Percentiles rank a stretch among this genome's conserved stretches.
Evolutionary conservation across 2,888 invertebrate genomes (phyloP).

Genomic region (Tupiocoris notatus): DNA sequence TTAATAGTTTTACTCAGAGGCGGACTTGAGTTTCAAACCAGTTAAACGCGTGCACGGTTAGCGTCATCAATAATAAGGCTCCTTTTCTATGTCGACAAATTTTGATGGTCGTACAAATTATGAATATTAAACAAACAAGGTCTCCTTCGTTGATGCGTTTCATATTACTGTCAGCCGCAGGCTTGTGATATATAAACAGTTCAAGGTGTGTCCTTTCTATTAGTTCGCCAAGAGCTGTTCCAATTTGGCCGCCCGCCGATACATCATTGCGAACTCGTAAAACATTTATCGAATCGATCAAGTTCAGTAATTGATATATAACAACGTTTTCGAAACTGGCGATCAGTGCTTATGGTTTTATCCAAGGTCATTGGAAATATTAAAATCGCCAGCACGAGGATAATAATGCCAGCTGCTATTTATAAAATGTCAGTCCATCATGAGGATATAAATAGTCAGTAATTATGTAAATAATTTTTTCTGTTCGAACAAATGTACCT

Average conservation of each 20-base stretch:
- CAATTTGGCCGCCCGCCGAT: not conserved
- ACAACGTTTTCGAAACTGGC: not conserved
- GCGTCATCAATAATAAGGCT: constrained; percentile 15
- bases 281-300: not conserved
- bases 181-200: constrained; percentile 17
- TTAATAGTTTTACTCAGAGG: not conserved
- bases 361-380: not conserved
- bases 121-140: constrained; percentile 28
- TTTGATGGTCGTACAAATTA: constrained; percentile 28
- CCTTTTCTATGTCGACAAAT: constrained; percentile 17
- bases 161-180: constrained; percentile 15
- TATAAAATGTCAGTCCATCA: too few relatives aligned
- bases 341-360: not conserved
- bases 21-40: constrained; percentile 8
- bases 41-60: constrained; percentile 1
- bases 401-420: too few relatives aligned
- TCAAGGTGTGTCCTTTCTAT: not conserved
- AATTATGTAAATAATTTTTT: too few relatives aligned
- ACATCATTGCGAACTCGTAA: not conserved
- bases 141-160: not conserved
- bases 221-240: not conserved
- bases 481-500: too few relatives aligned
- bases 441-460: too few relatives aligned
- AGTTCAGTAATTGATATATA: not conserved
- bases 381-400: not conserved